Base-by-base conservation (phyloP, 1,140 invertebrate genomes). In the Bradynema listronoti region DNA sequence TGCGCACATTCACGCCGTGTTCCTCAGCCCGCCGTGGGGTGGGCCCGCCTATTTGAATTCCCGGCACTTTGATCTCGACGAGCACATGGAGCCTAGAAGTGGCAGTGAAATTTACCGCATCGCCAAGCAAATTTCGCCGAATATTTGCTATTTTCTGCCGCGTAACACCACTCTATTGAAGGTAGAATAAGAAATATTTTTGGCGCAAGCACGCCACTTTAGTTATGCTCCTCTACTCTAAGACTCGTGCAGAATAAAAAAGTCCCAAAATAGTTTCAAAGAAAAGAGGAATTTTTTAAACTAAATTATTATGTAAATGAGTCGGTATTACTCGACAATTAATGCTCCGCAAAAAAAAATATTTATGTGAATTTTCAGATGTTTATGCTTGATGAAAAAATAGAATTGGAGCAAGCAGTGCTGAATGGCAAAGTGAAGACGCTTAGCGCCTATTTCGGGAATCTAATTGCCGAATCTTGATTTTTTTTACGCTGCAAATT, bases 1-100 rank as follows among this genome's bases (percentile, higher is more conserved):
- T n/a, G n/a, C n/a, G n/a, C n/a, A n/a, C n/a, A n/a, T n/a, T n/a
- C n/a, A n/a, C n/a, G n/a, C 87, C 53, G 87, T 96, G 0, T 95
- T 95, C 78, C 80, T 97, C 4, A 91, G 88, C 78, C 94, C 94
- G 25, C 93, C 94, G 0, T 98, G 94, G 94, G 94, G 94, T 49
- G 91, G 91, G 0, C 88, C 89, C 0, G 79, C 83, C 9, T 91
- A 92, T 64, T 61, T 81, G 1, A 67, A 78, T 36, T 68, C 66
- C 14, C 79, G 82, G 27, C 81, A 84, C 34, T 95, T 88, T 80
- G 86, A 91, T 79, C 80, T 96, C 30, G 84, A 87, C 67, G 41
- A 33, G 25, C 68, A 54, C 61, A 73, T 57, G 68, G 71, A 57
- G 64, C 66, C 52, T 73, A n/a, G n/a, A n/a, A 73, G 56, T 56